phyloP scores from a whole-genome alignment of 2,797 vertebrate species.

The Rhadinocentrus ornatus region DNA sequence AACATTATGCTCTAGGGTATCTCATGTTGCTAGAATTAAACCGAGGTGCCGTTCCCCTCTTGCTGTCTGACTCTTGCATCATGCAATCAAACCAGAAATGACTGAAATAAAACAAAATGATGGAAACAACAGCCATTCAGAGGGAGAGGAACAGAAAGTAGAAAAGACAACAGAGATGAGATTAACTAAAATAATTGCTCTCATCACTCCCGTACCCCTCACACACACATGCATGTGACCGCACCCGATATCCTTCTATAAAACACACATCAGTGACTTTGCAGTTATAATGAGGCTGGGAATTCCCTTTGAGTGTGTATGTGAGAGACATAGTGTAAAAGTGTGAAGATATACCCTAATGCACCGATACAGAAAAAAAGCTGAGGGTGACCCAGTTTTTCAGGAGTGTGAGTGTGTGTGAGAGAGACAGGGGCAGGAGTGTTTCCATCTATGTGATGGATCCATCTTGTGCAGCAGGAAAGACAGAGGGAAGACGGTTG shows the following conservation, averaged over 20 bases:
- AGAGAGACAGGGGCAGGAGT: constrained; percentile 44
- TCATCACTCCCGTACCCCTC: background rate
- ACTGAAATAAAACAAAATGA: background rate
- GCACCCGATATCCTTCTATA: constrained; percentile 41
- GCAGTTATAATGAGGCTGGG: constrained; percentile 42
- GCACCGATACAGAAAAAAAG: constrained; percentile 40
- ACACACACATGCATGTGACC: constrained; percentile 27
- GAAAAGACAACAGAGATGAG: background rate
- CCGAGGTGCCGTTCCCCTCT: constrained; percentile 2
- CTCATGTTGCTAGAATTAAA: constrained; percentile 20
- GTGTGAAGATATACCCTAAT: constrained; percentile 53
- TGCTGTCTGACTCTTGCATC: constrained; percentile 4
- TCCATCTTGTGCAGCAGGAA: constrained; percentile 75
- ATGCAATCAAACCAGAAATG: background rate
- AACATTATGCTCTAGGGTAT: constrained; percentile 2
- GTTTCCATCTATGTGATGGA: constrained; percentile 69
- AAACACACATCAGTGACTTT: constrained; percentile 31
- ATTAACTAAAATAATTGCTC: constrained; percentile 19
- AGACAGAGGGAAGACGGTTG: constrained; percentile 42
- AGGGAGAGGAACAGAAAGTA: constrained; percentile 7
- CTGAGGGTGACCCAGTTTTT: constrained; percentile 65
- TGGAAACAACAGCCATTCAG: constrained; percentile 2
- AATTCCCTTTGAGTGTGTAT: constrained; percentile 68
- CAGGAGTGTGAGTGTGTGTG: constrained; percentile 23
- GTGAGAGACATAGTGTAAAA: constrained; percentile 18